A percentile compares a stretch with the other conserved stretches of the same genome.
Evolutionary conservation across 2,113 vertebrate species (phyloP).

Genomic region (Pithys albifrons): DNA sequence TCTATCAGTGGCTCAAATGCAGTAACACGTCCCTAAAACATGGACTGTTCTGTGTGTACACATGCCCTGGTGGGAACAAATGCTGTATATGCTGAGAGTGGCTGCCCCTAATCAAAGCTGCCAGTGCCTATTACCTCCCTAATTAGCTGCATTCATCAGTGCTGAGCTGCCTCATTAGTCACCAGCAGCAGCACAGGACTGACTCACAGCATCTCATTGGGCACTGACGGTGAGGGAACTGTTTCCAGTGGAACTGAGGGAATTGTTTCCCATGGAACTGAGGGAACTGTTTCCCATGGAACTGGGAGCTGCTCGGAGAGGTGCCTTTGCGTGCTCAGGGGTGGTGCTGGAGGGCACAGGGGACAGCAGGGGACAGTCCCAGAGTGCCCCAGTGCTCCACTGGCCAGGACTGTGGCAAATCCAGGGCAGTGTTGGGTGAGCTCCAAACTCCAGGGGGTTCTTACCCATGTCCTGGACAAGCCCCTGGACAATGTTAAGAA

Average conservation of each 20-base stretch:
- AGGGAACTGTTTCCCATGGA: not conserved
- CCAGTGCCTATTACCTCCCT: not conserved
- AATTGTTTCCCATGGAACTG: not conserved
- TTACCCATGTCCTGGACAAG: not conserved
- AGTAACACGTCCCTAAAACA: not conserved
- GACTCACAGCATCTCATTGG: not conserved
- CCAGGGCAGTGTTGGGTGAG: not conserved
- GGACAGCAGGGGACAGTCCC: not conserved
- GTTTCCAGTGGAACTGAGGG: not conserved
- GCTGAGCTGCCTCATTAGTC: not conserved
- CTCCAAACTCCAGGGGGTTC: not conserved
- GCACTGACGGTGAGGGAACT: not conserved
- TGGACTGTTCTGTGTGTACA: not conserved
- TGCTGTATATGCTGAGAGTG: not conserved
- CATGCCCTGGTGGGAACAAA: not conserved
- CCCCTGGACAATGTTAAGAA: not conserved
- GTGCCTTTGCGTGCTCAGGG: not conserved
- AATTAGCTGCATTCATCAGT: not conserved
- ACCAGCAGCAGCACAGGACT: not conserved
- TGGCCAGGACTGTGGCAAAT: not conserved
- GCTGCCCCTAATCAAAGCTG: not conserved
- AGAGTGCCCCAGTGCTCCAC: accelerated
- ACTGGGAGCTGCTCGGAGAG: not conserved
- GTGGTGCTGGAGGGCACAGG: not conserved
- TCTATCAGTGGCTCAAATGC: not conserved